Conservation (phyloP, 2,797 vertebrate species). For the Chelonia mydas region DNA sequence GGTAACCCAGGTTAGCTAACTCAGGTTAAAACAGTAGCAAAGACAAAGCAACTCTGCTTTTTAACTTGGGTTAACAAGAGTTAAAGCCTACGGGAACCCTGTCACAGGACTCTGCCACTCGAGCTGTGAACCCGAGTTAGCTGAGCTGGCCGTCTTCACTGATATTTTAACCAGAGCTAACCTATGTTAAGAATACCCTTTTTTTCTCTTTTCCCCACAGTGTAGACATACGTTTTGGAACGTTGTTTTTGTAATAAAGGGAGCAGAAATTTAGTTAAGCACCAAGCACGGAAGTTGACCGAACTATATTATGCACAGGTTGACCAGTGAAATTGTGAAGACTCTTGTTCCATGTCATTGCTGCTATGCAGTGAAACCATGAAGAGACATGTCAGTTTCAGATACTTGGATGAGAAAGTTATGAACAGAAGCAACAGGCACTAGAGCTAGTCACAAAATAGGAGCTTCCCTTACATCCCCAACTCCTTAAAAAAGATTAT, state of each 20-base stretch:
- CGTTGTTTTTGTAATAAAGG: not conserved
- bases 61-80: not conserved
- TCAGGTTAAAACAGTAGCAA: not conserved
- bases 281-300: not conserved
- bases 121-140: not conserved
- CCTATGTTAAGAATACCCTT: not conserved
- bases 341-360: not conserved
- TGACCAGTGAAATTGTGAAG: not conserved
- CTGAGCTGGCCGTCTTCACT: not conserved
- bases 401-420: not conserved
- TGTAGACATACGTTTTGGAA: not conserved
- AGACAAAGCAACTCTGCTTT: not conserved
- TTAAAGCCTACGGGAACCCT: not conserved
- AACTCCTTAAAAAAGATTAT: fast-evolving
- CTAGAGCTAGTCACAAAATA: not conserved
- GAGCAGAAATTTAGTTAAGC: not conserved
- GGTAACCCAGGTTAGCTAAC: not conserved
- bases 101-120: not conserved
- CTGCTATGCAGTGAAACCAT: not conserved
- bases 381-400: not conserved
- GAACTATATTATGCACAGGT: not conserved
- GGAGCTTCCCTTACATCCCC: fast-evolving
- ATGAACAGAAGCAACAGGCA: fast-evolving
- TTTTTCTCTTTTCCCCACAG: not conserved
- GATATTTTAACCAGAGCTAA: not conserved